Percentiles rank a stretch among this genome's conserved stretches.
These are phyloP conservation scores for Tragelaphus buxtoni DNA, from an alignment of 2,113 vertebrate genomes.

Conservation along the genomic window DNA sequence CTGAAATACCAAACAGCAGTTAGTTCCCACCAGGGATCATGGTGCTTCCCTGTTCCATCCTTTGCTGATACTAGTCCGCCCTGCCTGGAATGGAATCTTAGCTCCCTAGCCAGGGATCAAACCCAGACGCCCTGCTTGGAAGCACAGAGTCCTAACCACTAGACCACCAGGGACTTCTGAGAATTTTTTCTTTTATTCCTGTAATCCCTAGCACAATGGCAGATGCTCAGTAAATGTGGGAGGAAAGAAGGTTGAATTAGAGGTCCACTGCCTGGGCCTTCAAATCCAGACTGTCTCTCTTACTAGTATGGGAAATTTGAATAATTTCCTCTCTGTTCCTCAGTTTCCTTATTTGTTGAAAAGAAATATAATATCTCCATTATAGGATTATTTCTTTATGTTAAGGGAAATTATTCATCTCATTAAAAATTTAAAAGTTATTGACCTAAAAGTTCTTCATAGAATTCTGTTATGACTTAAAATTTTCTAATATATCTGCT, in stretches of 20 bases:
- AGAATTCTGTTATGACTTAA: not conserved
- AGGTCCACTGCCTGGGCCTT: not conserved
- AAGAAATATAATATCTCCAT: not conserved
- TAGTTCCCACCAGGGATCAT: not conserved
- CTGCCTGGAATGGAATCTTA: not conserved
- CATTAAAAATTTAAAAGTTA: not conserved
- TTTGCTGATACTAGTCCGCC: not conserved
- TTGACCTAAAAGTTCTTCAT: not conserved
- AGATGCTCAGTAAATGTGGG: not conserved
- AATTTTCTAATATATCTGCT: not conserved
- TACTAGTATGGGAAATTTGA: not conserved
- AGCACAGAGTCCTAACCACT: not conserved
- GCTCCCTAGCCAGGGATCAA: not conserved
- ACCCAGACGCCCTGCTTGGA: not conserved
- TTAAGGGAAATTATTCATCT: not conserved
- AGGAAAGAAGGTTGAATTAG: not conserved
- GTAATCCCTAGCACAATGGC: not conserved
- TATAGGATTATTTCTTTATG: not conserved
- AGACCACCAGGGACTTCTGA: not conserved
- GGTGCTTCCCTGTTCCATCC: not conserved
- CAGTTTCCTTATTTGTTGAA: conserved; percentile 26
- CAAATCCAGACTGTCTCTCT: not conserved
- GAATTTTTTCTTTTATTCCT: not conserved
- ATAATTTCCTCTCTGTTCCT: not conserved
- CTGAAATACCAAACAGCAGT: not conserved